Base-by-base conservation (phyloP, 2,113 vertebrate genomes). In the Centropus bengalensis region DNA sequence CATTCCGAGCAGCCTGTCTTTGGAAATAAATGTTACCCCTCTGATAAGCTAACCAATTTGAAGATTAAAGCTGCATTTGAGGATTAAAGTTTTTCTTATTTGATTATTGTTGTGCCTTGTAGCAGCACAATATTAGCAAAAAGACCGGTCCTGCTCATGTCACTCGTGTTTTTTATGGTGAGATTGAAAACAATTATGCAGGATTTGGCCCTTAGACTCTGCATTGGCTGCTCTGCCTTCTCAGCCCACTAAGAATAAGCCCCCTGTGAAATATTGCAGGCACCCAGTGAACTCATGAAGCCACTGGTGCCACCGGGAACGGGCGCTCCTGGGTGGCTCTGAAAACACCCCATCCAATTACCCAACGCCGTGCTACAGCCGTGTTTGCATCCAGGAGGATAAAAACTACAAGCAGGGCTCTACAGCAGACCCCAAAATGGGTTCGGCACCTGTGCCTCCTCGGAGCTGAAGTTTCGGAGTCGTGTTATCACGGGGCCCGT, bases 161-260 rank as follows among this genome's bases (percentile, higher is more conserved):
- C 54, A 23, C 79, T 64, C 9, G 66, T 73, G 7, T 83, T 91
- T 64, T 54, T 42, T 78, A 60, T 69, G 17, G 9, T 1, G 56
- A 81, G 76, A 60, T 73, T 19, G 80, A 81, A 38, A 1, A 45
- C 47, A 86, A 81, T 82, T 79, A 33, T 15, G 68, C 67, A 51
- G 75, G 74, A 59, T 93, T 92, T 91, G 78, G 91, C 90, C 91
- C 92, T 73, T 27, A 82, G 60, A 66, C 70, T 78, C 80, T 8
- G 66, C 79, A 8, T 0, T 60, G 83, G 12, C 79, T 88, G 96
- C 96, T 98, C 96, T 90, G 69, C 40, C 98, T 97, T 96, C 98
- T 97, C 98, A 98, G 97, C 84, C 97, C 97, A 89, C 97, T 97
- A 97, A 97, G 97, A 97, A 55, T 92, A 97, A 98, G 96, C 97